Base-by-base conservation (phyloP, 2,888 invertebrate genomes). In the Morpho deidamia region DNA sequence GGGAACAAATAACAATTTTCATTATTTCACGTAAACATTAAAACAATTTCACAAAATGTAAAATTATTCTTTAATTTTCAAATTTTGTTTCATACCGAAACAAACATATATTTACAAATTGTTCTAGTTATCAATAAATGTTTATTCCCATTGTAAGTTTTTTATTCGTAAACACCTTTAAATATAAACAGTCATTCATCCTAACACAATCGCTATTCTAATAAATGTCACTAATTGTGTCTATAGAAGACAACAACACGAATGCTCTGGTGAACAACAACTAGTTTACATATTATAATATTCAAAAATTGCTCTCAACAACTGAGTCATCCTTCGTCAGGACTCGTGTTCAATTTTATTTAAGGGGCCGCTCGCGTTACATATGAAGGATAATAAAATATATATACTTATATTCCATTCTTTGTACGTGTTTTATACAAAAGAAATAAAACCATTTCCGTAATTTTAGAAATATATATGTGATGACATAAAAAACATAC, bases 221-320 rank as follows among this genome's bases (percentile, higher is more conserved):
- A 81, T 83, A 84, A 83, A 82, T 73, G 76, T 80, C 77, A 80
- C 80, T 87, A 86, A 86, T 86, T 86, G 81, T 82, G 69, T 71
- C 69, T 71, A 72, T 57, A 49, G 56, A 60, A 54, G 62, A 76
- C 78, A 78, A 74, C 70, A 71, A 55, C 55, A 70, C 67, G 57
- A 60, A 46, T 46, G 71, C 65, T 70, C 69, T 68, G 62, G 69
- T 62, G 71, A 74, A 78, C 79, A 76, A 74, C 74, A 74, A 73
- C 84, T 82, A 84, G 78, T 88, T 87, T 80, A 85, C 88, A 85
- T 87, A 86, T 82, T 82, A 82, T 83, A 77, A 83, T 87, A 87
- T 85, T 85, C 82, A 83, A 85, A 56, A 82, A 85, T 80, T 82
- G 75, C 78, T 81, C 79, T 78, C 78, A 69, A 74, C 77, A 68